phyloP scores from a whole-genome alignment of 2,113 vertebrate species.

The Muntiacus muntjak region DNA sequence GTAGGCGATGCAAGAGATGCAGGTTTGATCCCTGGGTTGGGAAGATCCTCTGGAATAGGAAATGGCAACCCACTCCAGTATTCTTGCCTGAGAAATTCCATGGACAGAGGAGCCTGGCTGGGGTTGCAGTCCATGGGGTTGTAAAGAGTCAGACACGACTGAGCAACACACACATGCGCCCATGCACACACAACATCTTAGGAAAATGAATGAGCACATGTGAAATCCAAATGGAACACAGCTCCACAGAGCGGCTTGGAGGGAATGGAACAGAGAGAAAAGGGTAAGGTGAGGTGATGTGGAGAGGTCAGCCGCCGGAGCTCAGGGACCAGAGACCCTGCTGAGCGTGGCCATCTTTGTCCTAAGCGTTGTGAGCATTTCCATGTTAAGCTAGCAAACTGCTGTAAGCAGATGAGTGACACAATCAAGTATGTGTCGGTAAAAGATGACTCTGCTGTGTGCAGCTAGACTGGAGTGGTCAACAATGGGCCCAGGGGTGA shows the following conservation, averaged over 20 bases:
- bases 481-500: not conserved
- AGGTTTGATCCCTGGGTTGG: accelerated
- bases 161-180: not conserved
- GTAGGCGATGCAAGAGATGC: not conserved
- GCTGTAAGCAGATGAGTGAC: not conserved
- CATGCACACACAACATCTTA: not conserved
- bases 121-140: not conserved
- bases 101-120: not conserved
- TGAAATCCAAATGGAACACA: not conserved
- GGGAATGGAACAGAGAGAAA: not conserved
- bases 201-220: not conserved
- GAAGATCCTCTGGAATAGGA: not conserved
- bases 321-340: not conserved
- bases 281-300: not conserved
- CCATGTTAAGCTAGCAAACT: not conserved
- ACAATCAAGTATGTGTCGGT: not conserved
- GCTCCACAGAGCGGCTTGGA: not conserved
- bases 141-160: not conserved
- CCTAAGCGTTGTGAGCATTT: not conserved
- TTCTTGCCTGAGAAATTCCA: not conserved
- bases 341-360: not conserved
- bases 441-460: not conserved
- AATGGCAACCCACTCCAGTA: not conserved
- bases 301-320: not conserved
- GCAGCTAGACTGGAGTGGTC: not conserved